Evolutionary conservation across 1,140 invertebrate genomes (phyloP).

Genomic region (Akabosia matsudoensis): DNA sequence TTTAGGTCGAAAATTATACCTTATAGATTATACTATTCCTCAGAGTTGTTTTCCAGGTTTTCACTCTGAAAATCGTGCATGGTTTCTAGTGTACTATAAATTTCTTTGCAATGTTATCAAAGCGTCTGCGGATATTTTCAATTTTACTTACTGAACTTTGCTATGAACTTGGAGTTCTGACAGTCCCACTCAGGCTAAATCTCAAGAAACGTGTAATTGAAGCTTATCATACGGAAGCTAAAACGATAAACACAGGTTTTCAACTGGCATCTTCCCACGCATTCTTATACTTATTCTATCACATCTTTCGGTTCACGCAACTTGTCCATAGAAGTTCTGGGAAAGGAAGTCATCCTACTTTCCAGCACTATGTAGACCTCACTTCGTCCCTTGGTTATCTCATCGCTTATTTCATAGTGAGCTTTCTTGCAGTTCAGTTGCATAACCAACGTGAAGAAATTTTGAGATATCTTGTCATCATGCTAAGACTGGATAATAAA

Average conservation of each 20-base stretch:
- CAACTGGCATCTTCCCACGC: neutral
- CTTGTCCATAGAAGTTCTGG: neutral
- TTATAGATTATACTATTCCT: no score
- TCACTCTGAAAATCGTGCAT: no score
- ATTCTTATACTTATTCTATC: neutral
- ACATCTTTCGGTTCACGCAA: neutral
- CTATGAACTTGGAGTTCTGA: neutral
- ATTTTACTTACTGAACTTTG: neutral
- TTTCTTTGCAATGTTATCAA: neutral
- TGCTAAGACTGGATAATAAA: neutral
- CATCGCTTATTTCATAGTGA: neutral
- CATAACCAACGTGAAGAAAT: neutral
- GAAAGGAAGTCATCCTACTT: neutral
- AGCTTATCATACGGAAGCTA: neutral
- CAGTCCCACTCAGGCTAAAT: neutral
- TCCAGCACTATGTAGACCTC: neutral
- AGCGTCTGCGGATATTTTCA: neutral
- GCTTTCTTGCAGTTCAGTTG: neutral
- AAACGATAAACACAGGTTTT: neutral
- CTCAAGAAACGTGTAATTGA: neutral
- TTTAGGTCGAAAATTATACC: no score
- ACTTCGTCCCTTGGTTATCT: neutral
- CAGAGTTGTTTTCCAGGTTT: no score
- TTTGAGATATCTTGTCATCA: neutral
- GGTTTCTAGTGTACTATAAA: neutral